Conservation (phyloP, 2,113 vertebrate species). For the Microtus oregoni region DNA sequence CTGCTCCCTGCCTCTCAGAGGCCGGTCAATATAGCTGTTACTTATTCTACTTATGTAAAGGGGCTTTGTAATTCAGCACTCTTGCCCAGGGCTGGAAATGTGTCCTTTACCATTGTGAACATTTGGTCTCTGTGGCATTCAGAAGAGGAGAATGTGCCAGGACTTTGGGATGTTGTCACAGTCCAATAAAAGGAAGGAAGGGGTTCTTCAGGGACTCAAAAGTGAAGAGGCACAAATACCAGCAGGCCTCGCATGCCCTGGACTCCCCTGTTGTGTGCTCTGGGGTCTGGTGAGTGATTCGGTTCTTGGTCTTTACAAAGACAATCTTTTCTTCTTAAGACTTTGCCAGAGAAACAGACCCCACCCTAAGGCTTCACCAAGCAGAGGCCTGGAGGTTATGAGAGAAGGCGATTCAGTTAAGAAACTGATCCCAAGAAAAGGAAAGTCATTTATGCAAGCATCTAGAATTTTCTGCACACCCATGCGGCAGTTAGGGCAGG, state of each 20-base stretch:
- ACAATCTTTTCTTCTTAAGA: not conserved
- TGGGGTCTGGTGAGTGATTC: not conserved
- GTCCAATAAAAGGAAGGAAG: slow-evolving; percentile 23
- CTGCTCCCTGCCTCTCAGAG: slow-evolving; percentile 39
- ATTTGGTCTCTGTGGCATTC: slow-evolving; percentile 17
- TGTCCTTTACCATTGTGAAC: slow-evolving; percentile 53
- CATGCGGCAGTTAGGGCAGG: not conserved
- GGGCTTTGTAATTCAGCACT: slow-evolving; percentile 54
- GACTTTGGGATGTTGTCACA: slow-evolving; percentile 28
- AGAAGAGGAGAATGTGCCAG: slow-evolving; percentile 46
- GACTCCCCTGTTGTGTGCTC: not conserved
- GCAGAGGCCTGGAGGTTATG: not conserved
- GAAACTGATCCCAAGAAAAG: slow-evolving; percentile 17
- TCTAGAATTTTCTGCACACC: slow-evolving; percentile 16
- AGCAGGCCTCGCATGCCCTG: not conserved
- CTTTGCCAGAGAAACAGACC: slow-evolving; percentile 1
- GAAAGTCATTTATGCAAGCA: not conserved
- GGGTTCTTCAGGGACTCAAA: not conserved
- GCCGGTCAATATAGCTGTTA: slow-evolving; percentile 34
- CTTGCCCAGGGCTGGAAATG: slow-evolving; percentile 58
- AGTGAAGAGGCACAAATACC: not conserved
- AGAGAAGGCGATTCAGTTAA: not conserved
- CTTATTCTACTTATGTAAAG: slow-evolving; percentile 57
- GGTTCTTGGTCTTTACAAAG: not conserved
- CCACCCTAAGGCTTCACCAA: not conserved